Evolutionary conservation across 2,113 vertebrate species (phyloP).

Genomic region (Bos indicus): DNA sequence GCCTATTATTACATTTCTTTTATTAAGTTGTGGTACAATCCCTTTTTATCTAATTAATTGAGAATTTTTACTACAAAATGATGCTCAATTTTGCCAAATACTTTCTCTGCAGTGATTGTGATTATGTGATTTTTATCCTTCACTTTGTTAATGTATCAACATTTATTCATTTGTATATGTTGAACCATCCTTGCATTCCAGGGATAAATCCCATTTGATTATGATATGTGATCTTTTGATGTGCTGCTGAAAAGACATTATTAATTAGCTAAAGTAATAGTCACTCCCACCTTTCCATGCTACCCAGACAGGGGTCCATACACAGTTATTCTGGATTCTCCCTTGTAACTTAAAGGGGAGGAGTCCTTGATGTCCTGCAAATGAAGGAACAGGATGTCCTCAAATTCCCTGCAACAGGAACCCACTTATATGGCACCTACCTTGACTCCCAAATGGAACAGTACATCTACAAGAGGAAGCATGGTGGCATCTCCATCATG

Average conservation of each 20-base stretch:
- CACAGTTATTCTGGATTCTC: neutral
- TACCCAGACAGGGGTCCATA: neutral
- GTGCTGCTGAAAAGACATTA: neutral
- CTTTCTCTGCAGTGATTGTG: rapidly evolving
- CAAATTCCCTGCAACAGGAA: neutral
- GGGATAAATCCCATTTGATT: neutral
- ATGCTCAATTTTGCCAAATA: neutral
- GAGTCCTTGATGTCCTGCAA: neutral
- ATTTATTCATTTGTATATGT: neutral
- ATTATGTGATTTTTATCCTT: neutral
- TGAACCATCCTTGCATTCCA: neutral
- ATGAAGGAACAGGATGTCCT: neutral
- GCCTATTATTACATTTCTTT: neutral
- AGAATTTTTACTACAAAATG: neutral
- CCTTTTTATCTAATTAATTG: neutral
- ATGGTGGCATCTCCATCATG: neutral
- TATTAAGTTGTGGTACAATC: neutral
- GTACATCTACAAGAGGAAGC: rapidly evolving
- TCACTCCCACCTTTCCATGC: neutral
- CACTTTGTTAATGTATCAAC: neutral
- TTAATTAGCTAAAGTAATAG: neutral
- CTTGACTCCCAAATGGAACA: neutral
- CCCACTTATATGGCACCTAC: neutral
- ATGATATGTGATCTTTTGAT: neutral
- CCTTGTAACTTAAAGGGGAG: neutral